Conservation (phyloP, 1,140 invertebrate genomes). For the Spodoptera litura region DNA sequence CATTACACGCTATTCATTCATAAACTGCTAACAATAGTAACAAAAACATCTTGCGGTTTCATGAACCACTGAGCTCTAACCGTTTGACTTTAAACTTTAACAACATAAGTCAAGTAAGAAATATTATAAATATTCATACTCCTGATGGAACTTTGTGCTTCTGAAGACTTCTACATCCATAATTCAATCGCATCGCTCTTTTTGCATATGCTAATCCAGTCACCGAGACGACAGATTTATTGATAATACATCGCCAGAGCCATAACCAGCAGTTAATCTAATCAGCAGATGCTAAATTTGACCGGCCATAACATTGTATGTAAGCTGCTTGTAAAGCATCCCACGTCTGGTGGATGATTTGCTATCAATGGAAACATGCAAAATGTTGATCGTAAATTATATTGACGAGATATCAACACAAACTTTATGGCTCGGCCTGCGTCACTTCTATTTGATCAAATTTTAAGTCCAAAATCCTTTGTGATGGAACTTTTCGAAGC, state of each 20-base stretch:
- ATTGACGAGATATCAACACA: constrained; percentile 14
- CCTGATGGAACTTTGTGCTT: constrained; percentile 11
- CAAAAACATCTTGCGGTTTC: constrained; percentile 21
- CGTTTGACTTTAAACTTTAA: constrained; percentile 22
- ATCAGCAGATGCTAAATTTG: constrained; percentile 44
- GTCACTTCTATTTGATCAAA: constrained; percentile 28
- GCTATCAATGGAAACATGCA: constrained; percentile 47
- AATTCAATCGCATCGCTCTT: constrained; percentile 1
- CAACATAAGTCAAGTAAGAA: background rate
- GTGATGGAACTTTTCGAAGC: constrained; percentile 37
- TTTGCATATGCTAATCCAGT: constrained; percentile 3
- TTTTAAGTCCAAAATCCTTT: constrained; percentile 49
- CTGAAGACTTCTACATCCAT: constrained; percentile 9
- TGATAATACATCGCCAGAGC: constrained; percentile 1
- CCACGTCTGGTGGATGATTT: constrained; percentile 47
- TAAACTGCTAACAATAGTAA: constrained; percentile 37
- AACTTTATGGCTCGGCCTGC: background rate
- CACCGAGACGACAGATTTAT: constrained; percentile 12
- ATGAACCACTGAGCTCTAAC: background rate
- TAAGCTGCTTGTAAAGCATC: constrained; percentile 38
- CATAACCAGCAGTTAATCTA: constrained; percentile 39
- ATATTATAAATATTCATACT: constrained; percentile 18
- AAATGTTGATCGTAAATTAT: constrained; percentile 43
- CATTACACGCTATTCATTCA: constrained; percentile 33
- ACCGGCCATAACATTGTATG: constrained; percentile 35